Evolutionary conservation across 23 tunicate species (phyloP), one percentile per base, ranked within the genome.

Genomic region (Phallusia fumigata): DNA sequence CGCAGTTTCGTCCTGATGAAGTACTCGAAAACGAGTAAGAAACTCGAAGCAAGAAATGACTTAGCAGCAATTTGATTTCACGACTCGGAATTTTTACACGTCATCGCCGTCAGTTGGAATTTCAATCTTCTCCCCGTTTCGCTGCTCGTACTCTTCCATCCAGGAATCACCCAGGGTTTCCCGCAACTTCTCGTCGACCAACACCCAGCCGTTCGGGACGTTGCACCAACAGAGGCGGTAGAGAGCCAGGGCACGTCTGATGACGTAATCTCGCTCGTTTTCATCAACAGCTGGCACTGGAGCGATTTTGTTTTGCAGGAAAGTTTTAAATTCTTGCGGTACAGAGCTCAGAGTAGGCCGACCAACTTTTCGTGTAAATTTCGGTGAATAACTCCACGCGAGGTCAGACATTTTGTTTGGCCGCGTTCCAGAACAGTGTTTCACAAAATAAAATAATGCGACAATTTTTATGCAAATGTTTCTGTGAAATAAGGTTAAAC

Each of bases 201-300:
- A 52, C 0, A 76, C 64, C 76, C 81, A 84, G 30, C 80, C 86
- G 74, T 91, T 84, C 32, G 90, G 82, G 24, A 86, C 87, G 49
- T 91, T 80, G 69, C 47, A 80, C 86, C 89, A 91, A 65, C 90
- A 86, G 73, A 91, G 90, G 82, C 90, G 96, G 75, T 84, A 91
- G 53, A 91, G 86, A 30, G 96, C 96, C 11, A 91, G 77, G 15
- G 89, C 90, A n/a, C 89, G 40, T 79, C 96, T 82, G 12, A 91
- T 58, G 72, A 91, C 89, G 76, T 81, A 73, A 73, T 91, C 90
- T 0, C 80, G 79, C 52, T 91, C 90, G 53, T 86, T 35, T 3
- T 86, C 35, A 32, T 80, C n/a, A 2, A 31, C 24, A 32, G 84
- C 51, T 1, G 84, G 74, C 31, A 86, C 69, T 10, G 84, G 90